These are phyloP conservation scores for Erebia palarica DNA, from an alignment of 2,888 invertebrate genomes.

Conservation along the genomic window DNA sequence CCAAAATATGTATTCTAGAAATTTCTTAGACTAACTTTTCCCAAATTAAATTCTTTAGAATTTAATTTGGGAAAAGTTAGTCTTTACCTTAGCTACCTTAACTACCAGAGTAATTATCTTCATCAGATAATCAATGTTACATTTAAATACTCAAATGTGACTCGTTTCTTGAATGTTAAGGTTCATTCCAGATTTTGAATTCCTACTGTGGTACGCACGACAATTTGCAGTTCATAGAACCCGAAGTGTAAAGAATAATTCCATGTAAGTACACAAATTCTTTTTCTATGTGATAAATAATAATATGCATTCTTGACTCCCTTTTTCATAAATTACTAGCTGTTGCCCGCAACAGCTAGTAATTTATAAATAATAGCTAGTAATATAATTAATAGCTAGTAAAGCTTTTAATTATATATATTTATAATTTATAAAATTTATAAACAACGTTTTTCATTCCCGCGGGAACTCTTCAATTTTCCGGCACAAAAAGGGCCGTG, in stretches of 20 bases:
- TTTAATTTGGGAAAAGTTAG: too few species aligned
- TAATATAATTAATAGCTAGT: too few species aligned
- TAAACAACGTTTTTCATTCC: too few species aligned
- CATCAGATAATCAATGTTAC: slow-evolving; percentile 9
- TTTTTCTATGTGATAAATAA: slow-evolving; percentile 13
- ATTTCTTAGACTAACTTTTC: neutral
- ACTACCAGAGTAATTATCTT: slow-evolving; percentile 40
- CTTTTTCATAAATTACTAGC: neutral
- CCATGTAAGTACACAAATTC: slow-evolving; percentile 14
- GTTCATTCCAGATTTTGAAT: neutral
- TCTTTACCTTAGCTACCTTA: slow-evolving; percentile 35
- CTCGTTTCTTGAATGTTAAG: neutral
- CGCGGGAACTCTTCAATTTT: too few species aligned
- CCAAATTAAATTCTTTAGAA: slow-evolving; percentile 27
- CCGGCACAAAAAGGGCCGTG: too few species aligned
- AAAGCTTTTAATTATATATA: too few species aligned
- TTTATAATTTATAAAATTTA: too few species aligned
- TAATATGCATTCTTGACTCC: neutral
- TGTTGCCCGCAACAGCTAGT: too few species aligned
- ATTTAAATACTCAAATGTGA: slow-evolving; percentile 12
- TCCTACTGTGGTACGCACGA: slow-evolving; percentile 14
- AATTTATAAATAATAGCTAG: too few species aligned
- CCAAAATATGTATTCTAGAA: neutral
- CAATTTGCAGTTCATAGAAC: slow-evolving; percentile 29
- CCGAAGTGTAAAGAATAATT: slow-evolving; percentile 27